Evolutionary conservation across 2,113 vertebrate genomes (phyloP), one percentile per base, ranked within the genome.

Genomic region (Acanthochromis polyacanthus): DNA sequence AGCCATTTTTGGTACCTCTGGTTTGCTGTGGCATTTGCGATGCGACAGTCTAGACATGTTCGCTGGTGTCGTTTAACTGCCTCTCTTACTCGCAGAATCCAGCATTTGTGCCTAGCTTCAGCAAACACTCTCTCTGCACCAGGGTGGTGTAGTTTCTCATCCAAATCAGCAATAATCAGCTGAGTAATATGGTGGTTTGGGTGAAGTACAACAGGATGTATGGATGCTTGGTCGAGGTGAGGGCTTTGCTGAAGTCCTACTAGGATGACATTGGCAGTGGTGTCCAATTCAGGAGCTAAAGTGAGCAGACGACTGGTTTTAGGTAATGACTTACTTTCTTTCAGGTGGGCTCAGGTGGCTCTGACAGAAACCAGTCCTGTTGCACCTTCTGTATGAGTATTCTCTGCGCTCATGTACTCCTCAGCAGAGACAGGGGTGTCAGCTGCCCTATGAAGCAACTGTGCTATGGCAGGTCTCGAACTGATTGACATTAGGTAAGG

Each of bases 81-180:
- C 25, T 30, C 14, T 7, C 55, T 28, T 4, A 22, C 32, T 16
- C 20, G 15, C n/a, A 68, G 32, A 38, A 56, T 36, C 28, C 56
- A 58, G 10, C 10, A n/a, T 16, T 16, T 55, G 32, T 23, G 50
- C 40, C 20, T 19, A 43, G 25, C n/a, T 38, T 55, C 65, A 55
- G 65, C 16, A 68, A 55, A 68, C 10, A 69, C 36, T n/a, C 65
- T 19, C 32, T 55, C 51, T 55, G 51, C 15, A 25, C 10, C 51
- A 25, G 65, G 36, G 5, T 56, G 51, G 7, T 5, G 10, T 11
- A 25, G 52, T 11, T 55, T 23, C 11, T 1, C 6, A 22, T 55
- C 52, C 12, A 5, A 25, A 22, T 53, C 64, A 10, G 8, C n/a
- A 12, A 53, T 53, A 7, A 53, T 53, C 8, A 53, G 14, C 14